Base-by-base conservation (phyloP, 2,113 vertebrate species). In the Brachionichthys hirsutus region DNA sequence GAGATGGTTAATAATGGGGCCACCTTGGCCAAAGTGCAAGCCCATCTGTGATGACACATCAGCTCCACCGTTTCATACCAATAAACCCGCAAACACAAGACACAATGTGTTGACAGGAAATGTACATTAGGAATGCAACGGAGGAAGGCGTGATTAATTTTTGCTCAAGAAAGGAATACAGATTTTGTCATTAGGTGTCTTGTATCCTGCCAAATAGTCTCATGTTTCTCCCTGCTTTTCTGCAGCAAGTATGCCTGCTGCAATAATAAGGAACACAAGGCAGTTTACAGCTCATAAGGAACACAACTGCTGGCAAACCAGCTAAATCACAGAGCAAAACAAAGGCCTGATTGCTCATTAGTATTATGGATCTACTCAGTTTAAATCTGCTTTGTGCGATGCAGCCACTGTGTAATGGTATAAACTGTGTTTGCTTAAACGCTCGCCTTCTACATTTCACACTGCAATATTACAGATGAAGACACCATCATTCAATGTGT, bases 131-230 rank as follows among this genome's bases (percentile, higher is more conserved):
- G 77, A 77, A 85, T 60, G 89, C 75, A 80, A 67, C 75, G 63
- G 69, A 73, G 78, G 78, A 76, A 85, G 61, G 78, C 69, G 62
- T 73, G 81, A 86, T 91, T 89, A 89, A 89, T 87, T 87, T 84
- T 66, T 77, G 81, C 78, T 85, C 76, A 75, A 81, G 81, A 82
- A 82, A 86, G 84, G 91, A 91, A 92, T 92, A 91, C 82, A 88
- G 87, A 91, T 89, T 87, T 84, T 84, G 87, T 90, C 86, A 92
- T 92, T 92, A 90, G 74, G 77, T 53, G 66, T 62, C 80, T 62
- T 73, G 80, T 80, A 79, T 87, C 80, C 81, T 84, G 85, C 87
- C 89, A 91, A 89, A 90, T 85, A 90, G 87, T 85, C 66, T 86
- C 84, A 87, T 85, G 77, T 73, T 80, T 78, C 56, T 62, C 69